Conservation (phyloP, 2,113 vertebrate species). For the Phyllostomus discolor region DNA sequence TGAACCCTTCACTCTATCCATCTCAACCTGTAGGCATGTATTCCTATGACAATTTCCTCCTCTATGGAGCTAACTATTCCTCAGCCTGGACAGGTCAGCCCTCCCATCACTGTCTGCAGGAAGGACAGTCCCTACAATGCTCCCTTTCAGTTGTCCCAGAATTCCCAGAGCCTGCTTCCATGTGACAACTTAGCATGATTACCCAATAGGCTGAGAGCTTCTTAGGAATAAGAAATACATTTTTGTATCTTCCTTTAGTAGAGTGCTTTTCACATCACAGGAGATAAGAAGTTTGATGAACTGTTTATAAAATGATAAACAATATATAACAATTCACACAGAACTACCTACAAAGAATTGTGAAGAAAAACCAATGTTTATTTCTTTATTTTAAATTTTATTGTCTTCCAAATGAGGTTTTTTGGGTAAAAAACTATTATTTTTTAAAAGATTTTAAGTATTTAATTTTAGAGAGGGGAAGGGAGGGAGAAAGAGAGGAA, state of each 20-base stretch:
- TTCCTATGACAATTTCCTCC: not conserved
- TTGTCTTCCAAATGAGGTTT: not conserved
- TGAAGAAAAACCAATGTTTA: not conserved
- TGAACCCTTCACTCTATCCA: accelerated
- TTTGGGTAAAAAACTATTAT: not conserved
- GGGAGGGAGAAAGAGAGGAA: too few species aligned
- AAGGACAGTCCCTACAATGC: accelerated
- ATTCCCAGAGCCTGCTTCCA: not conserved
- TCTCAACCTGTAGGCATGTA: accelerated
- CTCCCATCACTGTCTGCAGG: not conserved
- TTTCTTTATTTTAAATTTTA: too few species aligned
- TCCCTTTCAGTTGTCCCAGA: not conserved
- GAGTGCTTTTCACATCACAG: not conserved
- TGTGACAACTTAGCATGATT: not conserved
- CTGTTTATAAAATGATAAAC: not conserved
- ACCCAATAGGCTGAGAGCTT: not conserved
- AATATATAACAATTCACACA: not conserved
- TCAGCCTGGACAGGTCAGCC: not conserved
- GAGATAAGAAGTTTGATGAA: not conserved
- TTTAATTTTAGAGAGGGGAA: too few species aligned
- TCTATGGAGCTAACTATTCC: not conserved
- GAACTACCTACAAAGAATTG: not conserved
- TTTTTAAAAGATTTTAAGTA: too few species aligned
- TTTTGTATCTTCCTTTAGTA: not conserved
- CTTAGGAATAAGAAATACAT: not conserved